A percentile compares a stretch with the other conserved stretches of the same genome.
Evolutionary conservation across 2,113 vertebrate genomes (phyloP).

Genomic region (Lutjanus erythropterus): DNA sequence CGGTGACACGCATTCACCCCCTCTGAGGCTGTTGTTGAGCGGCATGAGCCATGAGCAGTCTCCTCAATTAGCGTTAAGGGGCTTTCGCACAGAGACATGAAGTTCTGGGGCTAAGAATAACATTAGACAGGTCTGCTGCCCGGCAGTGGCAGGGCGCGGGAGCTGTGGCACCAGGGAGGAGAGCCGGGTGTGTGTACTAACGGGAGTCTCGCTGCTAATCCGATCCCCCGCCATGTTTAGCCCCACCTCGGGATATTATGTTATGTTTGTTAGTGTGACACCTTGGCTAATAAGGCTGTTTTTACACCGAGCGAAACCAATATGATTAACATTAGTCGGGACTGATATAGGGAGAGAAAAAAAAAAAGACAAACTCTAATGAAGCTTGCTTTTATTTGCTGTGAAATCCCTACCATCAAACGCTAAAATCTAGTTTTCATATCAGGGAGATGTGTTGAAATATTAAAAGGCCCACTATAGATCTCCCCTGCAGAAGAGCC

Average conservation of each 20-base stretch:
- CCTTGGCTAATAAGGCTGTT: slow-evolving; percentile 72
- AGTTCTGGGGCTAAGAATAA: slow-evolving; percentile 82
- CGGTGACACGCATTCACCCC: slow-evolving; percentile 26
- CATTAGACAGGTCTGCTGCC: slow-evolving; percentile 63
- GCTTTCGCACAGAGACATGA: slow-evolving; percentile 73
- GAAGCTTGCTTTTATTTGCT: slow-evolving; percentile 27
- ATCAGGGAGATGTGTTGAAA: slow-evolving; percentile 57
- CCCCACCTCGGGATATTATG: slow-evolving; percentile 75
- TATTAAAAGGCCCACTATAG: slow-evolving; percentile 58
- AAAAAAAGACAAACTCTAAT: slow-evolving; percentile 21
- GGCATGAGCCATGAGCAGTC: slow-evolving; percentile 67
- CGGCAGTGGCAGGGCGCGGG: slow-evolving; percentile 34
- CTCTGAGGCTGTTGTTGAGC: slow-evolving; percentile 63
- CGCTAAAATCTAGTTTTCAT: slow-evolving; percentile 36
- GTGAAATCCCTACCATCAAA: slow-evolving; percentile 30
- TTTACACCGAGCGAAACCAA: slow-evolving; percentile 65
- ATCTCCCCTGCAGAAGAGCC: slow-evolving; percentile 32
- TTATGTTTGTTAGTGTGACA: slow-evolving; percentile 75
- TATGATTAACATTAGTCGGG: slow-evolving; percentile 56
- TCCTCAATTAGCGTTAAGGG: slow-evolving; percentile 79
- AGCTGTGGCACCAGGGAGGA: slow-evolving; percentile 51
- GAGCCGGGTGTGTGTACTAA: slow-evolving; percentile 52
- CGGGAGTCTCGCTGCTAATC: slow-evolving; percentile 69
- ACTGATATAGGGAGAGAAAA: slow-evolving; percentile 16
- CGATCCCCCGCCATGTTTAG: slow-evolving; percentile 73